These are phyloP conservation scores for Phenganax marumi DNA, from an alignment of 92 coral and sea anemone genomes.

Conservation along the genomic window DNA sequence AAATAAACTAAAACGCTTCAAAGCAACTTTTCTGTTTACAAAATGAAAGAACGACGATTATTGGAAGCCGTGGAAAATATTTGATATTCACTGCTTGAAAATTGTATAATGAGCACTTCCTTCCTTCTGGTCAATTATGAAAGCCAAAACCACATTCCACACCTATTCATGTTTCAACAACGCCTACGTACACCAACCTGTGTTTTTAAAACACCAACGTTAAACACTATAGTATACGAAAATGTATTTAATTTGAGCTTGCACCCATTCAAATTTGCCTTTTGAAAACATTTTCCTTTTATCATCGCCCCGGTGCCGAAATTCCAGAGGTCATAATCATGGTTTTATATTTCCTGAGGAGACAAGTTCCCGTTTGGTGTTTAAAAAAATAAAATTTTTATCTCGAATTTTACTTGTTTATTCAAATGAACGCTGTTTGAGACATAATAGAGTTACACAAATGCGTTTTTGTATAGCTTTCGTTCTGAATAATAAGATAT, in stretches of 20 bases:
- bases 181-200: not conserved
- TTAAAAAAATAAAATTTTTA: too few species aligned
- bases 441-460: too few species aligned
- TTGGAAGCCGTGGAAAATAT: not conserved
- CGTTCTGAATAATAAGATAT: not conserved
- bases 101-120: not conserved
- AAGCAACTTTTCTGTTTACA: not conserved
- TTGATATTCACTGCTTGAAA: not conserved
- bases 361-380: too few species aligned
- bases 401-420: too few species aligned
- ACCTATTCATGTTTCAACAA: not conserved
- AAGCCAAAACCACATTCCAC: conserved; percentile 3
- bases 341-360: too few species aligned
- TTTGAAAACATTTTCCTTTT: not conserved
- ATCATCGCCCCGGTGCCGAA: too few species aligned
- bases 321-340: too few species aligned
- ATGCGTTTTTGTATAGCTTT: too few species aligned
- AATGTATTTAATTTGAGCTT: not conserved
- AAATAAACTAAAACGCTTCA: conserved; percentile 1
- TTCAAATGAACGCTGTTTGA: too few species aligned
- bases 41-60: not conserved
- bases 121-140: not conserved
- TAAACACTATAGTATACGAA: conserved; percentile 1
- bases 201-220: not conserved
- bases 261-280: too few species aligned